phyloP scores from a whole-genome alignment of 2,113 vertebrate species.

The Silurus meridionalis region DNA sequence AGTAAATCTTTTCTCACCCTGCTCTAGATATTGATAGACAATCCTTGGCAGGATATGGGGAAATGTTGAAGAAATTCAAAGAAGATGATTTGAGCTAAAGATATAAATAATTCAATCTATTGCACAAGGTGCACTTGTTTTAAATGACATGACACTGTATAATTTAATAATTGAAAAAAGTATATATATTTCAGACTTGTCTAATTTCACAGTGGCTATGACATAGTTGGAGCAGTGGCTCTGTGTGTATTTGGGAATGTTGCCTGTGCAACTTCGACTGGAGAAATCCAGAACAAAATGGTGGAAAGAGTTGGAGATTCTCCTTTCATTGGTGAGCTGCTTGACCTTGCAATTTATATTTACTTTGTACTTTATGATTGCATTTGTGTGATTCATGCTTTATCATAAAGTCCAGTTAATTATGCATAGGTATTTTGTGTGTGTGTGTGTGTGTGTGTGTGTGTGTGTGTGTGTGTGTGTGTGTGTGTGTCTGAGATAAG shows the following conservation, averaged over 20 bases:
- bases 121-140: not conserved
- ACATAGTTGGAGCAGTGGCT: constrained; percentile 74
- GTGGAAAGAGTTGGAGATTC: constrained; percentile 81
- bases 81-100: constrained; percentile 24
- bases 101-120: constrained; percentile 43
- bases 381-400: constrained; percentile 21
- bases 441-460: not conserved
- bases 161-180: not conserved
- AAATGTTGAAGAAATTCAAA: constrained; percentile 34
- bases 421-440: constrained; percentile 30
- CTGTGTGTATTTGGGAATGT: constrained; percentile 73
- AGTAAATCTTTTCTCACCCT: constrained; percentile 7
- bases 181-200: not conserved
- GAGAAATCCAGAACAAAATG: constrained; percentile 79
- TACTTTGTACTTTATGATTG: not conserved
- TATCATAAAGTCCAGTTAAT: constrained; percentile 31
- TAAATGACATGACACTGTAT: not conserved
- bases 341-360: constrained; percentile 6
- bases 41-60: constrained; percentile 15
- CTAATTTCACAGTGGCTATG: constrained; percentile 68
- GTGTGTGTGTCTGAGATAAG: constrained; percentile 49
- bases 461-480: not conserved
- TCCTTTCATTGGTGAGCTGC: constrained; percentile 73
- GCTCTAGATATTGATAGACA: constrained; percentile 19
- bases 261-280: constrained; percentile 77